Conservation (phyloP, 2,113 vertebrate genomes). For the Callocephalon fimbriatum region DNA sequence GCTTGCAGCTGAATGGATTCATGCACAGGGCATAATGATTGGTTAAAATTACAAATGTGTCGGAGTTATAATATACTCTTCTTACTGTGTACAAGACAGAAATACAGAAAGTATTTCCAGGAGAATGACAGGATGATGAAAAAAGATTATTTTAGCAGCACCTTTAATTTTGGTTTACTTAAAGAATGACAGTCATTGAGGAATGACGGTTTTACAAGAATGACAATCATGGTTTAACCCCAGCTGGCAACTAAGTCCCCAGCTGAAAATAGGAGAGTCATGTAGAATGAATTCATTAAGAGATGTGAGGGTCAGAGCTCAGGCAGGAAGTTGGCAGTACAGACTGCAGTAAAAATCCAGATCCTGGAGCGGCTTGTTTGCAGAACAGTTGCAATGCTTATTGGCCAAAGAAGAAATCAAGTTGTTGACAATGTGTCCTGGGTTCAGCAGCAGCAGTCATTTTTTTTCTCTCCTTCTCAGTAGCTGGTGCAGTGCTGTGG, state of each 20-base stretch:
- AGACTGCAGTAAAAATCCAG: neutral
- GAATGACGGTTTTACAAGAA: neutral
- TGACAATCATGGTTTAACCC: neutral
- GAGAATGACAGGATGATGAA: neutral
- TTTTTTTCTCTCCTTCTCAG: too few species aligned
- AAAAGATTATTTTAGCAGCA: neutral
- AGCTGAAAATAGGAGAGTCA: neutral
- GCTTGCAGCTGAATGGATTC: neutral
- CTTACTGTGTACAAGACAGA: neutral
- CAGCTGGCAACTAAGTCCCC: neutral
- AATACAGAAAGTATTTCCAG: neutral
- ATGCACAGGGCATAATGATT: neutral
- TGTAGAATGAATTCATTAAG: neutral
- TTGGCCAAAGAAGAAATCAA: neutral
- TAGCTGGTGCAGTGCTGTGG: too few species aligned
- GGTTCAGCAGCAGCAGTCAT: too few species aligned
- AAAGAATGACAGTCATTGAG: neutral
- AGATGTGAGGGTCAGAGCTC: neutral
- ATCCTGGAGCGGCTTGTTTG: neutral
- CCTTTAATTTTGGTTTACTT: neutral
- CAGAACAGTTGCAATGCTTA: neutral
- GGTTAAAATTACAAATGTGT: neutral
- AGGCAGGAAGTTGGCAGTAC: neutral
- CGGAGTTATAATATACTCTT: neutral
- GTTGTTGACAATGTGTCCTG: neutral